A percentile compares a stretch with the other conserved stretches of the same genome.
Conservation (phyloP, 2,113 vertebrate genomes). For the Psittacula cyanocephala region DNA sequence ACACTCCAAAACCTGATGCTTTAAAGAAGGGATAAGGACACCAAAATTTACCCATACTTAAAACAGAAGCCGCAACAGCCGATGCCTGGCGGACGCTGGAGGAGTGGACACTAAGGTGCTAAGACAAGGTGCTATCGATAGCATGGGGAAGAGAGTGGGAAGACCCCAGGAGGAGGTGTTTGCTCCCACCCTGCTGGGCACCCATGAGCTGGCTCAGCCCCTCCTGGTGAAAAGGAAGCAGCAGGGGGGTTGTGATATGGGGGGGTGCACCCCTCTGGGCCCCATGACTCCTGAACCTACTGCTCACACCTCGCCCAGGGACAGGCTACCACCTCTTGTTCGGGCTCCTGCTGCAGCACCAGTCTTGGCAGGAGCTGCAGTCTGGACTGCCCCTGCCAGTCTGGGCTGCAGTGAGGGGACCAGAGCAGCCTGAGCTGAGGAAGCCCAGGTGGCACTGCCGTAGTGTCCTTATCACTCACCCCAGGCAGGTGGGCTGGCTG, state of each 20-base stretch:
- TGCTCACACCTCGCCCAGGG: not conserved
- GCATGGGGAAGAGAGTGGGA: not conserved
- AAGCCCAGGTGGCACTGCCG: not conserved
- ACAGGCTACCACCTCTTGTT: not conserved
- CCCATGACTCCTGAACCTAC: not conserved
- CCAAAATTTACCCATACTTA: not conserved
- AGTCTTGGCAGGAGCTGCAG: not conserved
- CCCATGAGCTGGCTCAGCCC: rapidly evolving
- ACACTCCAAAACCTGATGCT: not conserved
- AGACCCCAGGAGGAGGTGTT: not conserved
- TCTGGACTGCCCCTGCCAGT: not conserved
- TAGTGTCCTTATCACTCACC: not conserved
- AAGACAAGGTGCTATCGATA: rapidly evolving
- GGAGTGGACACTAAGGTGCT: not conserved
- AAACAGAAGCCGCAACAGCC: not conserved
- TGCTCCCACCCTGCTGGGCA: not conserved
- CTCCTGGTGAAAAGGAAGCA: not conserved
- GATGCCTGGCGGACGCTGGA: not conserved
- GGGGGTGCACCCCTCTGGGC: rapidly evolving
- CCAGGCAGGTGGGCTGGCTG: rapidly evolving
- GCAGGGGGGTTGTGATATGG: rapidly evolving
- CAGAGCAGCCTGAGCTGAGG: not conserved
- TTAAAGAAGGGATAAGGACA: not conserved
- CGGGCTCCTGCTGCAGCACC: not conserved
- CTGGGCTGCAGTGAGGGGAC: not conserved